Evolutionary conservation across 2,888 invertebrate species (phyloP), one percentile per base, ranked within the genome.

Genomic region (Calephelis perditalis): DNA sequence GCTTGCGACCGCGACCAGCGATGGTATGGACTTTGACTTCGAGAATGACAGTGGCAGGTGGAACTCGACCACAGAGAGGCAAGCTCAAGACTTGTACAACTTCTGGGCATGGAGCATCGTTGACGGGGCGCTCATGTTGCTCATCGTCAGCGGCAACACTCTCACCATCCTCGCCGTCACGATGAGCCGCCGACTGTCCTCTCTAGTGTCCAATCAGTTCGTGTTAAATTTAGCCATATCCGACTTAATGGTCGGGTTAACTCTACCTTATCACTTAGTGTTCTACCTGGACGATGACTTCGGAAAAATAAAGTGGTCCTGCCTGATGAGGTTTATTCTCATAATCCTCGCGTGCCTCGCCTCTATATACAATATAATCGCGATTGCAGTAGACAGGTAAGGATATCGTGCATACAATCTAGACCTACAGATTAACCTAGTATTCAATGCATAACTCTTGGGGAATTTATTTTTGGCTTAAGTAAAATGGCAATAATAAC

Each of bases 171-270:
- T 94, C 66, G 96, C 96, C 1, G 94, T 96, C 57, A 92, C 93
- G 62, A 88, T 93, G 67, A 94, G 94, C 79, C 92, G 94, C 57
- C 92, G 94, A 64, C 88, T 96, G 35, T 93, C 94, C 7, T 92
- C 92, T 47, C 91, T 94, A 57, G 93, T 94, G 60, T 95, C 96
- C 63, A 96, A 96, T 84, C 92, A 94, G 72, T 96, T 96, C 82
- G 94, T 96, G 67, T 91, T 95, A 64, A 96, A 95, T 79, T 84
- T 96, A 72, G 96, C 96, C 40, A 89, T 95, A 66, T 95, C 96
- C 36, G 96, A 96, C 83, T 91, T 95, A 57, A 91, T 95, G 81
- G 96, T 96, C 61, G 96, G 96, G 5, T 82, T 95, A 46, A 94
- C 94, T 44, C 82, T 96, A 70, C 95, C 96, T 15, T 96, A 95